Base-by-base conservation (phyloP, 30 jellyfish, hydroid and myxozoan genomes). In the Morbakka virulenta region DNA sequence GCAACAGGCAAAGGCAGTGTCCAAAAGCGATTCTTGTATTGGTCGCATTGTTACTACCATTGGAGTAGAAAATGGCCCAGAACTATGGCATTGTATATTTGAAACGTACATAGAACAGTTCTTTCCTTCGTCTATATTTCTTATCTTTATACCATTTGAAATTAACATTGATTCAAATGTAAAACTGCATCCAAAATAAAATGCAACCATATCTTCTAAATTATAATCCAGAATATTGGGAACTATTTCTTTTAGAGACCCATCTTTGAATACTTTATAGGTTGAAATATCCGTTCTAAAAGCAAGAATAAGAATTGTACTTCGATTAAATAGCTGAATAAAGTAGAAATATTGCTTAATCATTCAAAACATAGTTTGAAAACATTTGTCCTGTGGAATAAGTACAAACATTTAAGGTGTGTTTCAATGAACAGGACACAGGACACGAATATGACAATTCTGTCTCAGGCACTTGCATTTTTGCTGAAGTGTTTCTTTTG, bases 41-140 rank as follows among this genome's bases (percentile, higher is more conserved):
- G 91, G 86, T 0, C 98, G 77, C 96, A 91, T 77, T 50, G 98
- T 77, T 13, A 82, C 95, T 6, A 83, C 96, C 98, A 91, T 91
- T 27, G 79, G 66, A 35, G 91, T 47, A 0, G 88, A 31, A 50
- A 91, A 91, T 11, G 88, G 91, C 24, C 85, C 85, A 24, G 86
- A 96, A 32, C 74, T 67, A 1, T 51, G 34, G 48, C 98, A 91
- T 4, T 21, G 68, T 12, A 91, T 66, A 63, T 69, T 83, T 52
- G 98, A 71, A 17, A 81, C 67, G 52, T 77, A 91, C 96, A 91
- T 91, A 0, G 95, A 69, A 4, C 79, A 87, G 52, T 76, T 70
- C 62, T 84, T 78, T 9, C 76, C 79, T 22, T 84, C 84, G 2
- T 33, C 66, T 6, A 74, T 52, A 57, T 77, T 77, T 25, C 85